Percentiles rank a stretch among this genome's conserved stretches.
phyloP scores from a whole-genome alignment of 2,113 vertebrate genomes.

The Solea senegalensis region DNA sequence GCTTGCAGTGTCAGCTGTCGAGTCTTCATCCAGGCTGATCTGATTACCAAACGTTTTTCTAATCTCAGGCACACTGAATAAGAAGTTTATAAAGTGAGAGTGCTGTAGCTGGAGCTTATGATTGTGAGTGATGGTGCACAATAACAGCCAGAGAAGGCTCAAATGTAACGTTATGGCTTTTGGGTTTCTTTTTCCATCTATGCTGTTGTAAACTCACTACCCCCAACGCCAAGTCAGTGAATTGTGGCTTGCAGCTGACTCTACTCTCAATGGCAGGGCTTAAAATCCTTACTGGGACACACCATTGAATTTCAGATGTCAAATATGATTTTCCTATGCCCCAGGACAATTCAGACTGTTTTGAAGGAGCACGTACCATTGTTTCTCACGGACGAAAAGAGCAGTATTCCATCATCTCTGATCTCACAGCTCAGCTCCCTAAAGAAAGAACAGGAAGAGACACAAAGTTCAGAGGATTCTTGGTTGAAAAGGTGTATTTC shows the following conservation, averaged over 20 bases:
- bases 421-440: constrained; percentile 17
- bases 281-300: constrained; percentile 30
- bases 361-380: constrained; percentile 2
- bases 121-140: constrained; percentile 5
- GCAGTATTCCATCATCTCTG: constrained; percentile 11
- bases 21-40: constrained; percentile 31
- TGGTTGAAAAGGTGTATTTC: constrained; percentile 27
- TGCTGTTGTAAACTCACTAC: constrained; percentile 25
- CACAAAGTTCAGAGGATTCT: neutral
- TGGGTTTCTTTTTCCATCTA: constrained; percentile 28
- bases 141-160: constrained; percentile 10
- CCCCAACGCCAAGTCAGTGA: constrained; percentile 31
- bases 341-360: constrained; percentile 3
- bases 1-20: constrained; percentile 30
- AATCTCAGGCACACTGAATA: constrained; percentile 28
- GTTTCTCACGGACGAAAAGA: constrained; percentile 13
- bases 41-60: constrained; percentile 51
- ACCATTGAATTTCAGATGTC: constrained; percentile 43
- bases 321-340: constrained; percentile 42
- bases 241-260: constrained; percentile 43
- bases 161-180: constrained; percentile 8
- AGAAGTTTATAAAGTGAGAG: constrained; percentile 25
- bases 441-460: constrained; percentile 18
- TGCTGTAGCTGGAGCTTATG: constrained; percentile 12
- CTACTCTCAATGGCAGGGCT: constrained; percentile 47